Evolutionary conservation across 2,888 invertebrate genomes (phyloP).

Genomic region (Pterostichus niger): DNA sequence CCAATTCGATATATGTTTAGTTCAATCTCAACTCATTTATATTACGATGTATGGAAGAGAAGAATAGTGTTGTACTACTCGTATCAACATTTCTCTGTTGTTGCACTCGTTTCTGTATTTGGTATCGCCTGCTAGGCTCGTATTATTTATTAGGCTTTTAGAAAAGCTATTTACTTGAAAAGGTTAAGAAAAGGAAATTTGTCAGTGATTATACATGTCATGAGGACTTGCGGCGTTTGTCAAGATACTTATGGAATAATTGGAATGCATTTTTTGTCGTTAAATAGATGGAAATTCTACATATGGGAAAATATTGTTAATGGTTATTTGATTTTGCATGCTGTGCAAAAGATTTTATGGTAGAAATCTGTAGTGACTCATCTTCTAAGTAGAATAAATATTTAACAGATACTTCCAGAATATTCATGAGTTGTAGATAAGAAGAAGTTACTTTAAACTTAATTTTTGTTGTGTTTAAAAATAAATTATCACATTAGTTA

Average conservation of each 20-base stretch:
- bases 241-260: constrained; percentile 40
- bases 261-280: constrained; percentile 17
- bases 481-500: no score
- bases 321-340: constrained; percentile 30
- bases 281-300: constrained; percentile 5
- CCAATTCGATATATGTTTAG: not conserved
- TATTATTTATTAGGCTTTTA: constrained; percentile 48
- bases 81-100: constrained; percentile 43
- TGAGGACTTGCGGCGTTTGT: constrained; percentile 6
- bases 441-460: no score
- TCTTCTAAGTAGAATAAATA: constrained; percentile 10
- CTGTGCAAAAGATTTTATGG: not conserved
- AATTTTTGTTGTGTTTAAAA: no score
- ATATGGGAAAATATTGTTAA: constrained; percentile 18
- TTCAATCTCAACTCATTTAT: constrained; percentile 19
- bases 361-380: constrained; percentile 30
- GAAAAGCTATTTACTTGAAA: constrained; percentile 48
- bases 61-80: constrained; percentile 13
- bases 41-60: constrained; percentile 13
- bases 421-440: no score
- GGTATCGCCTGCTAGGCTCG: constrained; percentile 36
- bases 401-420: no score
- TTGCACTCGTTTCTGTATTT: constrained; percentile 49
- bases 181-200: constrained; percentile 49
- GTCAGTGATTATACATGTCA: constrained; percentile 17